Conservation (phyloP, 1,140 invertebrate species). For the Centruroides sculpturatus region DNA sequence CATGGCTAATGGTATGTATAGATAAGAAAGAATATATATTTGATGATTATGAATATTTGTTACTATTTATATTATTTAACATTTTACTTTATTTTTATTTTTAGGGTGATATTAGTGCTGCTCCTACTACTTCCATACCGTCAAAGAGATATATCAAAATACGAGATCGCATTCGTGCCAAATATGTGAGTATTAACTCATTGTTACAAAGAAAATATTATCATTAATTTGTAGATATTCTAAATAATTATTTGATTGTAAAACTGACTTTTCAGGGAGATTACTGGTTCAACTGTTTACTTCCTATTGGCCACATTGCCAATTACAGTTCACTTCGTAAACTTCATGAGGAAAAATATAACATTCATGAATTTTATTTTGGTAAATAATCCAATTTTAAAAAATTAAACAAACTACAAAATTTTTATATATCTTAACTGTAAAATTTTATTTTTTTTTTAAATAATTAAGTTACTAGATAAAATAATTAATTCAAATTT, state of each 20-base stretch:
- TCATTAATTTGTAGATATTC: too few species aligned
- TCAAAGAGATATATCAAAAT: constrained; percentile 69
- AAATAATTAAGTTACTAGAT: too few species aligned
- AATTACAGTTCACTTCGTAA: constrained; percentile 97
- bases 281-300: constrained; percentile 78
- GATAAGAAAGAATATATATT: constrained; percentile 26
- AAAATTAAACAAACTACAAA: too few species aligned
- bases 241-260: not conserved
- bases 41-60: not conserved
- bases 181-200: constrained; percentile 27
- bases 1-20: constrained; percentile 66
- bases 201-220: not conserved
- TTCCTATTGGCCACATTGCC: constrained; percentile 89
- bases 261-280: constrained; percentile 23
- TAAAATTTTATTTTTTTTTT: too few species aligned
- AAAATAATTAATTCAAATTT: too few species aligned
- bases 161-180: constrained; percentile 62
- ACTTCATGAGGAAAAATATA: constrained; percentile 87
- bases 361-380: constrained; percentile 88
- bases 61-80: not conserved
- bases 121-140: constrained; percentile 48
- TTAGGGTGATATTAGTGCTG: constrained; percentile 9
- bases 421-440: too few species aligned
- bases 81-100: not conserved
- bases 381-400: constrained; percentile 38